Evolutionary conservation across 2,797 vertebrate species (phyloP), one percentile per base, ranked within the genome.

Genomic region (Gymnoscopelus braueri): DNA sequence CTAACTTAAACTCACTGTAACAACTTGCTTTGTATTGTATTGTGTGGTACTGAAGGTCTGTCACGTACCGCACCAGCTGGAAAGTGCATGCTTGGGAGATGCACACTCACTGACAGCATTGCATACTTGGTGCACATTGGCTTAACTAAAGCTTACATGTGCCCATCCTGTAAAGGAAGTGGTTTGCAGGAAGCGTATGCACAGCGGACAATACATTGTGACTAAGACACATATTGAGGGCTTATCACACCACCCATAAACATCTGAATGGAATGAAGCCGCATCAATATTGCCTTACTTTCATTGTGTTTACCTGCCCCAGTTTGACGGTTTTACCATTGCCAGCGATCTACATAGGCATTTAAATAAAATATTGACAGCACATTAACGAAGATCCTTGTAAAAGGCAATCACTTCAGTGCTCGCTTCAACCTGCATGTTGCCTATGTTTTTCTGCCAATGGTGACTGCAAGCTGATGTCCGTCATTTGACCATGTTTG

Each of bases 61-160:
- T 72, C 5, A 3, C 72, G n/a, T 75, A n/a, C 64, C 65, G 29
- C 50, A 35, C 48, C 19, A 52, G 1, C 0, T 13, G 77, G 44
- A 14, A 67, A 74, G 69, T 79, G 74, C 72, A 63, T 74, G 65
- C 35, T 70, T 61, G 71, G 11, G 63, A 69, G 15, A 69, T 68
- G 32, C 26, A 65, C 48, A 50, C 51, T 23, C 26, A 49, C 3
- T 80, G 57, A 72, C 23, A 2, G 12, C 49, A 69, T 74, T 26
- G 60, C 67, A 67, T 68, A 3, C 49, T 77, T 74, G 51, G 32
- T 8, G 39, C 60, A 72, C 70, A 52, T 66, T 66, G 5, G 53
- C 35, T 9, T 44, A 50, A 10, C 69, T 71, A 74, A 74, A 60
- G 11, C 71, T 13, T 64, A 66, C 2, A 61, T 53, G 5, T 35